Base-by-base conservation (phyloP, 2,113 vertebrate species). In the Ceyx cyanopectus region DNA sequence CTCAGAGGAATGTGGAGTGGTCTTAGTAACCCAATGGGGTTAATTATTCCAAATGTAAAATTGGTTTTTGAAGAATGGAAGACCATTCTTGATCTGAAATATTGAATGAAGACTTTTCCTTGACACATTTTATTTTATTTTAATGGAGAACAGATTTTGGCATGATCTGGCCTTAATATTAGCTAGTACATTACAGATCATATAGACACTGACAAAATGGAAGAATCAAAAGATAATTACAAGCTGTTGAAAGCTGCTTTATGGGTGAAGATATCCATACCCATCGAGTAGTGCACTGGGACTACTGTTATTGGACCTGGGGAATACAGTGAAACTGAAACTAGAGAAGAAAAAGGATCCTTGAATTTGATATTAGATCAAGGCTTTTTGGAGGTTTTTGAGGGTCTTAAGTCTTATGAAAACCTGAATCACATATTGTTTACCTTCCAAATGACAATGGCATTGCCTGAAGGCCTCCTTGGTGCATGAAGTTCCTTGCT, bases 391-490 rank as follows among this genome's bases (percentile, higher is more conserved):
- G 21, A 78, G 12, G 9, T 23, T 90, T 93, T 68, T 86, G 61
- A 92, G 48, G 26, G 81, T 90, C 69, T 88, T 70, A 62, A 85
- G 56, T 20, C n/a, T 74, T 78, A 81, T 30, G 40, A 93, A 96
- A 89, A 92, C 0, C 6, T 89, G 73, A 94, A 94, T 90, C 41
- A 70, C 60, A 74, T 40, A 90, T 75, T 87, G 77, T 87, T 94
- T 78, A 92, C 81, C 78, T 95, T 84, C 73, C 85, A 84, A 46
- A 89, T 34, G 26, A 48, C 21, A 85, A 19, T 43, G 70, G 4
- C 26, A 53, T 92, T 93, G 89, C 91, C 93, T 84, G 77, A 93
- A 92, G 87, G 83, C 34, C 61, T 87, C n/a, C 50, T 87, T 54
- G 50, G 34, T 79, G 34, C 58, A 56, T 87, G 53, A 90, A 92